These are phyloP conservation scores for Alectura lathami DNA, from an alignment of 2,113 vertebrate genomes.

Conservation along the genomic window DNA sequence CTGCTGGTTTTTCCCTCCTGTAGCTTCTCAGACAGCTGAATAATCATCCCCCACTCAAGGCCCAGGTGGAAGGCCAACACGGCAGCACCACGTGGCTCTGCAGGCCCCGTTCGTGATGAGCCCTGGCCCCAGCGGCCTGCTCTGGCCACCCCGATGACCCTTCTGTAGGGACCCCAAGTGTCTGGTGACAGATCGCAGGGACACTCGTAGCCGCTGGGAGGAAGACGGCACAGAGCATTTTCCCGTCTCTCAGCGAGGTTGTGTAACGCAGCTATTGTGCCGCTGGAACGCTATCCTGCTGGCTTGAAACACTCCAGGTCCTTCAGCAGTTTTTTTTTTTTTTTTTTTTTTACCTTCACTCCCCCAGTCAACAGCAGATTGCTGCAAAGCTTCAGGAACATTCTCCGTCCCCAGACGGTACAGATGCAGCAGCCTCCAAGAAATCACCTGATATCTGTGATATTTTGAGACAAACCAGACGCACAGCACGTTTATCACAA, in stretches of 20 bases:
- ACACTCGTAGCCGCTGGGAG: background rate
- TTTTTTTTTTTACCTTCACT: background rate
- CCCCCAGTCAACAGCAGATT: background rate
- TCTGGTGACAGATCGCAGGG: background rate
- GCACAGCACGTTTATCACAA: rapidly evolving
- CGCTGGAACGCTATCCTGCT: background rate
- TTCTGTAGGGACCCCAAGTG: background rate
- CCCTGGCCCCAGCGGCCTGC: background rate
- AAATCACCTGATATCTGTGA: background rate
- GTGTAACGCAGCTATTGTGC: background rate
- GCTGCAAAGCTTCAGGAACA: background rate
- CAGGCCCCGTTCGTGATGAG: background rate
- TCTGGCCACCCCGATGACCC: background rate
- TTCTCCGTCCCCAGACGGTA: background rate
- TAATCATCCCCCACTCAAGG: background rate
- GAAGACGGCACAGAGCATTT: background rate
- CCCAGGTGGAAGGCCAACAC: background rate
- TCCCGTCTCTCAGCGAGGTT: background rate
- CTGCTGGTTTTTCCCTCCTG: background rate
- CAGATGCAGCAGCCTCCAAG: background rate
- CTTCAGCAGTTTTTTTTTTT: background rate
- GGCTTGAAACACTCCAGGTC: background rate
- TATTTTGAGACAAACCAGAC: background rate
- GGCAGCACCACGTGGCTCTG: background rate
- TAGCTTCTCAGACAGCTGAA: background rate